Evolutionary conservation across 1,140 invertebrate genomes (phyloP).

Genomic region (Formica exsecta): DNA sequence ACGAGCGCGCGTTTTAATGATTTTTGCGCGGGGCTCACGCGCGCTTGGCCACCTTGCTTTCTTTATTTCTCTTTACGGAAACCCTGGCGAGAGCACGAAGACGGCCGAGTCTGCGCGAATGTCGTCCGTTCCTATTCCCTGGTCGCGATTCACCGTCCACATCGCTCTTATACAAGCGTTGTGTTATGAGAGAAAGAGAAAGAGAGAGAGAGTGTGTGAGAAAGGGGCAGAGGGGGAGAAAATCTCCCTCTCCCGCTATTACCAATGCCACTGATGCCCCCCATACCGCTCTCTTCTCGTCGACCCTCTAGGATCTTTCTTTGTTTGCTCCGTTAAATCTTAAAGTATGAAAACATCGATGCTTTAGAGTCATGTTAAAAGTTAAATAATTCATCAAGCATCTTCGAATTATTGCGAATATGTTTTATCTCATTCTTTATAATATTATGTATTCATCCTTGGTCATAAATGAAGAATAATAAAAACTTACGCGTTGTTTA

Average conservation of each 20-base stretch:
- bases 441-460: background rate
- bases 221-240: background rate
- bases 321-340: background rate
- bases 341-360: background rate
- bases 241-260: conserved; percentile 9
- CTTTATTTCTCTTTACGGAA: conserved; percentile 75
- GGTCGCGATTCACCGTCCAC: background rate
- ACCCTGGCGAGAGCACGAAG: conserved; percentile 74
- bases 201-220: background rate
- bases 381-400: background rate
- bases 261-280: background rate
- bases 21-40: conserved; percentile 75
- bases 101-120: conserved; percentile 78
- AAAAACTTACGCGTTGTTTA: background rate
- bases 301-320: background rate
- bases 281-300: background rate
- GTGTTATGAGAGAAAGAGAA: background rate
- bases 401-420: background rate
- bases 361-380: background rate
- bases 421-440: background rate
- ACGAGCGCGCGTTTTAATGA: conserved; percentile 79
- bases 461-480: background rate
- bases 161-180: conserved; percentile 23
- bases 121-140: conserved; percentile 29
- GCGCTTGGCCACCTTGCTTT: conserved; percentile 75